Conservation (phyloP, 2,113 vertebrate species). For the Microcebus ravelobensis region DNA sequence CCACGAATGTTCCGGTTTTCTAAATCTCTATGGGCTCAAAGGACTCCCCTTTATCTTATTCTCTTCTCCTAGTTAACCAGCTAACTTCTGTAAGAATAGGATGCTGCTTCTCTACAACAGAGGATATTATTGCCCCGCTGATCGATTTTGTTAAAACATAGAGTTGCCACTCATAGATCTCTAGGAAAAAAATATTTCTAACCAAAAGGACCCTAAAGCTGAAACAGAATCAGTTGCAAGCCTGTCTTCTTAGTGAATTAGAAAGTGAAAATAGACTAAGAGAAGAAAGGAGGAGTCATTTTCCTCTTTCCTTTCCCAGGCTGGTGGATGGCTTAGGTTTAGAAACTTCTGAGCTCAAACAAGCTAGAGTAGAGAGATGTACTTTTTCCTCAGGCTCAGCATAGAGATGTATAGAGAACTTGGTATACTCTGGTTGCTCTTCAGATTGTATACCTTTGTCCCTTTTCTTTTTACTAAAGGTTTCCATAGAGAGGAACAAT, state of each 20-base stretch:
- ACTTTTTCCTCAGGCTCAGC: neutral
- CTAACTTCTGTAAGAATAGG: neutral
- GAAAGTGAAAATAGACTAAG: conserved; percentile 13
- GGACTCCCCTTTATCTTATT: neutral
- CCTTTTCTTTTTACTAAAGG: conserved; percentile 80
- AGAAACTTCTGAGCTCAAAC: neutral
- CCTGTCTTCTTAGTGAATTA: neutral
- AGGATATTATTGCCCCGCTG: neutral
- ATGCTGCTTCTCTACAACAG: neutral
- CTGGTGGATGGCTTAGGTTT: neutral
- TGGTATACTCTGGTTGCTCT: conserved; percentile 57
- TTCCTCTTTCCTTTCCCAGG: neutral
- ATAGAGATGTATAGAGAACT: neutral
- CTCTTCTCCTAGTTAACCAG: neutral
- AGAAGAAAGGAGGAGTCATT: neutral
- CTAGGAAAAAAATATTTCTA: neutral
- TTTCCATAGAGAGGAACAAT: conserved; percentile 75
- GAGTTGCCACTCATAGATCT: neutral
- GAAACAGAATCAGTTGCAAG: neutral
- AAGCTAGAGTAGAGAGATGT: neutral
- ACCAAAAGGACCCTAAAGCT: neutral
- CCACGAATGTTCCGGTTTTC: neutral
- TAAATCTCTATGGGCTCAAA: neutral
- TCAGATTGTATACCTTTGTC: conserved; percentile 74
- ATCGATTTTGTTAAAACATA: neutral